phyloP scores from a whole-genome alignment of 2,888 invertebrate genomes.

The Pachymerium ferrugineum region DNA sequence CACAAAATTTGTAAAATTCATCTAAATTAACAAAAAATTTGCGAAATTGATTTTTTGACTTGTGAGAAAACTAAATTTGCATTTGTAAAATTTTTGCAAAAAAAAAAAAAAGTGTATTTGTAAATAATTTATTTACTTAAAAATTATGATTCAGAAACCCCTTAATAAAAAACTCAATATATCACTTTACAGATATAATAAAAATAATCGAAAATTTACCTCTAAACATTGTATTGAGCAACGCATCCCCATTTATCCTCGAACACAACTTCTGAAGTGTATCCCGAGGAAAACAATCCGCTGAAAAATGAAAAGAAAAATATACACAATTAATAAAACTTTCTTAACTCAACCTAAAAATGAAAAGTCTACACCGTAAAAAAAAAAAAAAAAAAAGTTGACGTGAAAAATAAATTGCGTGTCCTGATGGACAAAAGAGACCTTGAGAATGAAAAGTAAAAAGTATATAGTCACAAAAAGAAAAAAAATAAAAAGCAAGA shows the following conservation, averaged over 20 bases:
- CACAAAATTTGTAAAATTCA: too few species aligned
- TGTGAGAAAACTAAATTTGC: too few species aligned
- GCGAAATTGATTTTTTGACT: too few species aligned
- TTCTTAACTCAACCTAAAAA: background rate
- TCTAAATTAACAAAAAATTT: too few species aligned
- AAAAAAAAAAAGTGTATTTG: too few species aligned
- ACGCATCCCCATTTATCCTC: conserved; percentile 80
- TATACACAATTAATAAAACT: background rate
- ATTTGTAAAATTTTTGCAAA: too few species aligned
- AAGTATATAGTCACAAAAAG: background rate
- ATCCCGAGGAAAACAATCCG: conserved; percentile 63
- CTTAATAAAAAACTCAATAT: too few species aligned
- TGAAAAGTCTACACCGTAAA: background rate
- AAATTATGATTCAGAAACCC: too few species aligned
- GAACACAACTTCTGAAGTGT: conserved; percentile 74
- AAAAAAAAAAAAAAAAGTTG: background rate
- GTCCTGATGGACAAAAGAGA: conserved; percentile 2
- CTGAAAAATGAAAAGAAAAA: conserved; percentile 32
- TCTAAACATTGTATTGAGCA: conserved; percentile 77
- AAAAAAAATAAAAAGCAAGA: background rate
- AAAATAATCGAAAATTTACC: background rate
- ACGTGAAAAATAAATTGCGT: conserved; percentile 24
- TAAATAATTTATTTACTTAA: too few species aligned
- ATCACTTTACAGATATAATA: too few species aligned
- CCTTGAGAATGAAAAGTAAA: conserved; percentile 1